A percentile compares a stretch with the other conserved stretches of the same genome.
phyloP scores from a whole-genome alignment of 2,888 invertebrate species.

The Apodemia zela region DNA sequence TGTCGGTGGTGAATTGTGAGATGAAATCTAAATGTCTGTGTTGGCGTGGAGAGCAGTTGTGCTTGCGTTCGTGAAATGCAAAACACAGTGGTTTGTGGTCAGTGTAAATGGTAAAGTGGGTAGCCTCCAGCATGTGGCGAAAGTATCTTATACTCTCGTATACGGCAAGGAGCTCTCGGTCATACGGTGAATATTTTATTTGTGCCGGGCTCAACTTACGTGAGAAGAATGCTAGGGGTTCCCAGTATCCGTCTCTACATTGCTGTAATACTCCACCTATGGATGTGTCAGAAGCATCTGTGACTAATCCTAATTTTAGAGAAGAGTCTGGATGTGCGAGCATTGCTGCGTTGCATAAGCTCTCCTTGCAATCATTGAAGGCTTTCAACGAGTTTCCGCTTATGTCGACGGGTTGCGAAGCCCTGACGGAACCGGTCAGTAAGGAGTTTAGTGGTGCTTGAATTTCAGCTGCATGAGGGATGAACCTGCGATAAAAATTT shows the following conservation, averaged over 20 bases:
- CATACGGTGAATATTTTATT: background rate
- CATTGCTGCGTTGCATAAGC: background rate
- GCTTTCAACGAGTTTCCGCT: background rate
- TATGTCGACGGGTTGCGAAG: background rate
- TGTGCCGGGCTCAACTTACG: background rate
- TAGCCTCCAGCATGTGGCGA: background rate
- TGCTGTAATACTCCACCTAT: background rate
- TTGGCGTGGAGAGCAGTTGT: background rate
- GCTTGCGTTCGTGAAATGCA: background rate
- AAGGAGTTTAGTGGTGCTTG: background rate
- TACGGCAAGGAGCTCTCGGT: background rate
- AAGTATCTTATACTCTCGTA: background rate
- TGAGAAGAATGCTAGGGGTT: background rate
- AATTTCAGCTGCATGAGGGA: background rate
- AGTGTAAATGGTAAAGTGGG: background rate
- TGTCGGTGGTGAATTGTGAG: background rate
- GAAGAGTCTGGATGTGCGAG: background rate
- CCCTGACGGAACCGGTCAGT: background rate
- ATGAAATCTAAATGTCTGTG: background rate
- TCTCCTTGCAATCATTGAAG: background rate
- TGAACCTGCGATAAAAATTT: background rate
- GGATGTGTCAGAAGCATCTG: background rate
- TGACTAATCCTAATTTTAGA: background rate
- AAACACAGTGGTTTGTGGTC: background rate
- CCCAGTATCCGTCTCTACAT: background rate